Base-by-base conservation (phyloP, 2,888 invertebrate genomes). In the Teleogryllus oceanicus region DNA sequence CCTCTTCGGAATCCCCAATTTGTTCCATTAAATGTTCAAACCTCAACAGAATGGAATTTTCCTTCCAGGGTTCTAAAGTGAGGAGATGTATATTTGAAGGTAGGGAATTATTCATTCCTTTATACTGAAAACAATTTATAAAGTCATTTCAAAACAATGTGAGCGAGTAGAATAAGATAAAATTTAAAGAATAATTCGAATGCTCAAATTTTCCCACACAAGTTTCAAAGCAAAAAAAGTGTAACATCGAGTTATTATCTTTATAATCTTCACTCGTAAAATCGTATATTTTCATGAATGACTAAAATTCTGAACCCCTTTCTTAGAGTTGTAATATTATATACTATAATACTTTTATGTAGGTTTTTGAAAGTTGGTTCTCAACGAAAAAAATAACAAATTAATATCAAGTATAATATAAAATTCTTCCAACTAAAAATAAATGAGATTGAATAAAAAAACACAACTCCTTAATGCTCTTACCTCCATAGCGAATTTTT, bases 401-500 rank as follows among this genome's bases (percentile, higher is more conserved):
- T 16, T 11, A 62, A 62, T 62, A 1, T 18, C 11, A 62, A 62
- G 62, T 37, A 37, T 37, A 37, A 37, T 37, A 1, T 8, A 37
- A 4, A 37, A 8, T 37, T 37, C 8, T 37, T 8, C 8, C 37
- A 62, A 62, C 5, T 18, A 62, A 62, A 62, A 11, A 18, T 62
- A 18, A 62, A 62, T 13, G n/a, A 4, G 12, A 62, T n/a, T 62
- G 62, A 13, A 62, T 12, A 62, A 62, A 10, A 62, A n/a, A 62
- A 62, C 16, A 62, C 62, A 5, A 8, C 1, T 21, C 21, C 21
- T 21, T 37, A 37, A 37, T 8, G 37, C 8, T 37, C 37, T 37
- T 37, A 89, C 90, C 84, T 87, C 83, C 87, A 88, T 87, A 1
- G 83, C 84, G 83, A 87, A 86, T 78, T 87, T 83, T 11, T 85